phyloP scores from a whole-genome alignment of 1,140 invertebrate genomes.

The Mizuhopecten yessoensis region DNA sequence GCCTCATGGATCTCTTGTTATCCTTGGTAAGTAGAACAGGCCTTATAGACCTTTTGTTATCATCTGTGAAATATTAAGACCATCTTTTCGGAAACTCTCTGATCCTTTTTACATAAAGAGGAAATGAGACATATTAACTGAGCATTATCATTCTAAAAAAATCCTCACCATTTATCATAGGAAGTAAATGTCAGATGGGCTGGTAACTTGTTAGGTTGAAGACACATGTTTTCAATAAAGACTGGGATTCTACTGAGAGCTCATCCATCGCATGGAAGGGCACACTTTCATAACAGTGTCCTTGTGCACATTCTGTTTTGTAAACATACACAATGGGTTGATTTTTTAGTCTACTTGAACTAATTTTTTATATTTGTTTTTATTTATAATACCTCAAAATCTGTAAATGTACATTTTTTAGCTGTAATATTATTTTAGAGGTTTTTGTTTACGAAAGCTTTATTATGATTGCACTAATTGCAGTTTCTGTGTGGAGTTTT shows the following conservation, averaged over 20 bases:
- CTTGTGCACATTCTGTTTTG: no score
- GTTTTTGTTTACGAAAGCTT: no score
- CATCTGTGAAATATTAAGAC: conserved; percentile 2
- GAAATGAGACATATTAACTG: not conserved
- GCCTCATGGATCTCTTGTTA: no score
- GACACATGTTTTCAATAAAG: conserved; percentile 34
- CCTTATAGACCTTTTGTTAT: not conserved
- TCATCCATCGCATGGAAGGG: not conserved
- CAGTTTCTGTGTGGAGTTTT: no score
- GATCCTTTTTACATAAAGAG: not conserved
- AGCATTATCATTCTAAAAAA: conserved; percentile 11
- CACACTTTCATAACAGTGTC: not conserved
- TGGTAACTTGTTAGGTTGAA: not conserved
- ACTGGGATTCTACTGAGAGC: not conserved
- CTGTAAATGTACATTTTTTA: no score
- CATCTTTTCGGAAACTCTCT: not conserved
- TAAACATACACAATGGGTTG: no score
- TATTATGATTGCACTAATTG: no score
- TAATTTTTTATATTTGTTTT: no score
- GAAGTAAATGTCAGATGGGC: not conserved
- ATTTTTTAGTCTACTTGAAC: no score
- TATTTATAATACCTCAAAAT: no score
- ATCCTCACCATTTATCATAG: not conserved
- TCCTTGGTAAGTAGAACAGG: not conserved
- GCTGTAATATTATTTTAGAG: no score